A percentile compares a stretch with the other conserved stretches of the same genome.
Evolutionary conservation across 2,888 invertebrate genomes (phyloP).

Genomic region (Thereva nobilitata): DNA sequence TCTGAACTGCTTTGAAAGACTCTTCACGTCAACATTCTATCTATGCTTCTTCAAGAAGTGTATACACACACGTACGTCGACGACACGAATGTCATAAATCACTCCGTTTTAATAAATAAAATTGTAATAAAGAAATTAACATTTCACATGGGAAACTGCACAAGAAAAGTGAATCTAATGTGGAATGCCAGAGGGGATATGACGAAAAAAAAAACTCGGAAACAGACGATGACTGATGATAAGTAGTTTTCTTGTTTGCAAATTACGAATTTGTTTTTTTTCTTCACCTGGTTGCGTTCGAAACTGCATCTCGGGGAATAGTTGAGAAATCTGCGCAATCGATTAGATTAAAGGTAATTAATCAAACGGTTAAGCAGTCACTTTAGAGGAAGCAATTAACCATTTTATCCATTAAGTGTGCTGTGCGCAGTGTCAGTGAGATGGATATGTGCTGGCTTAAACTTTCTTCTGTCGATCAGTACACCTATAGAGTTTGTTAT

Average conservation of each 20-base stretch:
- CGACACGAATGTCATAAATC: conserved; percentile 22
- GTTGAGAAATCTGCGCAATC: conserved; percentile 10
- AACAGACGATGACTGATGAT: conserved; percentile 12
- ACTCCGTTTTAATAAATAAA: conserved; percentile 14
- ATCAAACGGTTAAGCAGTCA: conserved; percentile 17
- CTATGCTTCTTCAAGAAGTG: too few relatives aligned
- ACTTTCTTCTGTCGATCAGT: conserved; percentile 31
- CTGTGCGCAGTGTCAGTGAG: neutral
- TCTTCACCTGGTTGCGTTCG: neutral
- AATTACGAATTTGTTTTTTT: neutral
- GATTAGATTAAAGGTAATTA: conserved; percentile 16
- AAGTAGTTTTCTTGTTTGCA: neutral
- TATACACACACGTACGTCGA: neutral
- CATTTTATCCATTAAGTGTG: conserved; percentile 8
- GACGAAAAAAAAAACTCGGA: conserved; percentile 8
- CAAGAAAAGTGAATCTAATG: too few relatives aligned
- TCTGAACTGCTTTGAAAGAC: too few relatives aligned
- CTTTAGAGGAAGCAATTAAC: conserved; percentile 14
- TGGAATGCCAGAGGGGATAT: neutral
- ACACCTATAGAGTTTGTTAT: neutral
- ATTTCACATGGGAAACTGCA: conserved; percentile 29
- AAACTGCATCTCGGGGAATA: neutral
- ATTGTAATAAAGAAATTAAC: conserved; percentile 35
- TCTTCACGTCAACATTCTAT: too few relatives aligned
- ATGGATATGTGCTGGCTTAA: neutral